These are phyloP conservation scores for Emydoidea blandingii DNA, from an alignment of 2,797 vertebrate genomes.

Conservation along the genomic window DNA sequence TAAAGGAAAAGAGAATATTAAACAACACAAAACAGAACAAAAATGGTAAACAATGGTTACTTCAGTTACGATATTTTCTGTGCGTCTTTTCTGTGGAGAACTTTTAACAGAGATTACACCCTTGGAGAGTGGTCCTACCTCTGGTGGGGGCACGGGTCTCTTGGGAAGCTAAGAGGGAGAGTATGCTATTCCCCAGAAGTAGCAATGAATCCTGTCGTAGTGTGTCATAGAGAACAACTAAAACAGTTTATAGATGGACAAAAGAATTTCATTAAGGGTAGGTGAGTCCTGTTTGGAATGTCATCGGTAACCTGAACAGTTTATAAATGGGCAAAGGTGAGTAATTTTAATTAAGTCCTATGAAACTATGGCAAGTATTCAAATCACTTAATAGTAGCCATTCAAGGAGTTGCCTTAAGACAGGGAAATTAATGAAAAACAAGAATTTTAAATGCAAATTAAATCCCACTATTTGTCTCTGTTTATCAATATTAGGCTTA, in stretches of 20 bases:
- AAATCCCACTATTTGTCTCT: neutral
- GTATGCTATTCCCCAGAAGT: neutral
- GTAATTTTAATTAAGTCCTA: neutral
- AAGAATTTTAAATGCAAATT: neutral
- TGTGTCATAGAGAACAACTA: neutral
- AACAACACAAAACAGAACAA: neutral
- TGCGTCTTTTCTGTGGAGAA: no score
- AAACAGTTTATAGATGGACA: neutral
- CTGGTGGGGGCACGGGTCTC: neutral
- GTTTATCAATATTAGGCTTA: neutral
- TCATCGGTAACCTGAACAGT: neutral
- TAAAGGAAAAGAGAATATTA: neutral
- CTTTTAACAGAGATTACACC: no score
- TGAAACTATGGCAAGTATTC: neutral
- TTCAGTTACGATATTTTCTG: no score
- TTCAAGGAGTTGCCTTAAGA: neutral
- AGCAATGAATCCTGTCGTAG: neutral
- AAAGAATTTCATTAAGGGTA: neutral
- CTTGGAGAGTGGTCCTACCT: no score
- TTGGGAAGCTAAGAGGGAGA: neutral
- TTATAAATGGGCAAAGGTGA: neutral
- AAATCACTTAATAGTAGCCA: neutral
- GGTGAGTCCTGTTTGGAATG: neutral
- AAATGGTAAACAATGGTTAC: neutral
- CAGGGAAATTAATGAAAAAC: neutral